A percentile compares a stretch with the other conserved stretches of the same genome.
Conservation (phyloP, 1,140 invertebrate genomes). For the Drosophila ironensis region DNA sequence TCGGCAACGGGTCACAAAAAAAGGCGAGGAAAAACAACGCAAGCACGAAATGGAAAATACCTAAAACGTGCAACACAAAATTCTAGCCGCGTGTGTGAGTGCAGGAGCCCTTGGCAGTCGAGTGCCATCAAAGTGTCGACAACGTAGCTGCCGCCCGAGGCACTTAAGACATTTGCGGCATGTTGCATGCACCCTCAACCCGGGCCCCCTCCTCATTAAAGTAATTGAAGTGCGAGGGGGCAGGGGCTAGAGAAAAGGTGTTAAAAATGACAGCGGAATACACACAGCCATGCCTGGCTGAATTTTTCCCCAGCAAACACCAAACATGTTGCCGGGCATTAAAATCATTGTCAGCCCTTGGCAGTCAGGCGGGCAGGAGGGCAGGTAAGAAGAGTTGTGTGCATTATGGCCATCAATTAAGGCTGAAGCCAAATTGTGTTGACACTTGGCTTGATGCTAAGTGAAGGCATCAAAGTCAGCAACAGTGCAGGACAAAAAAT, state of each 20-base stretch:
- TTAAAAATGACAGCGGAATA: conserved; percentile 61
- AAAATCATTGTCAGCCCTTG: conserved; percentile 69
- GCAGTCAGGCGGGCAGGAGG: background rate
- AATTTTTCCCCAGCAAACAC: conserved; percentile 43
- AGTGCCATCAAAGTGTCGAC: conserved; percentile 72
- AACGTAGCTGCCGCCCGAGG: conserved; percentile 53
- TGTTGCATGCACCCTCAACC: conserved; percentile 42
- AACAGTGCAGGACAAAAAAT: conserved; percentile 3
- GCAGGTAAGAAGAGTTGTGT: conserved; percentile 32
- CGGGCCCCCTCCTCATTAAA: conserved; percentile 34
- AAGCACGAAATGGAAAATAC: conserved; percentile 14
- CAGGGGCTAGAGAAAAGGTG: conserved; percentile 43
- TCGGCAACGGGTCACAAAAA: conserved; percentile 52
- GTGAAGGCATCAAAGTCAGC: conserved; percentile 57
- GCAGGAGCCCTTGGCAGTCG: conserved; percentile 51
- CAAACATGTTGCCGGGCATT: conserved; percentile 57
- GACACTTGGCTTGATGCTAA: conserved; percentile 71
- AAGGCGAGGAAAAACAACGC: background rate
- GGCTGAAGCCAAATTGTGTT: conserved; percentile 61
- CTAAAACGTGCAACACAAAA: conserved; percentile 54
- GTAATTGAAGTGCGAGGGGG: conserved; percentile 57
- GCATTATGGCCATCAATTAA: conserved; percentile 74
- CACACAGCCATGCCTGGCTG: conserved; percentile 47
- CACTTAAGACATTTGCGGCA: conserved; percentile 76
- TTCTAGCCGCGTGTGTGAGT: conserved; percentile 5